These are phyloP conservation scores for Teleogryllus oceanicus DNA, from an alignment of 2,888 invertebrate genomes.

Conservation along the genomic window DNA sequence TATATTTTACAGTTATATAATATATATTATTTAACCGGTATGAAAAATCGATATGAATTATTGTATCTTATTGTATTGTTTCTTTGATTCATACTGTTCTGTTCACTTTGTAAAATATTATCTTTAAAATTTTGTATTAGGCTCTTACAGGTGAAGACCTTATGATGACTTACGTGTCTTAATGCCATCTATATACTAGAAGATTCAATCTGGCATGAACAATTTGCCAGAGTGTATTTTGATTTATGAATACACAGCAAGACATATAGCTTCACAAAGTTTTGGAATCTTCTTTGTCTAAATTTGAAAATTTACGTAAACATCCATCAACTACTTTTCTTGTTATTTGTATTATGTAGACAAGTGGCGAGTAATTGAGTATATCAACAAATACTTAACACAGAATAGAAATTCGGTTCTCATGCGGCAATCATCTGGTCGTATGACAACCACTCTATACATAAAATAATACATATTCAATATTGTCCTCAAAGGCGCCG, in stretches of 20 bases:
- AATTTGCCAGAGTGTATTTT: background rate
- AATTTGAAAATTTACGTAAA: constrained; percentile 18
- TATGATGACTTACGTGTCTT: background rate
- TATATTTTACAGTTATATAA: constrained; percentile 18
- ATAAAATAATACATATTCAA: constrained; percentile 1
- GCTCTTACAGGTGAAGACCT: background rate
- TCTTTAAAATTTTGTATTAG: constrained; percentile 7
- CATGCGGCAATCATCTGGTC: background rate
- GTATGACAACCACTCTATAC: constrained; percentile 9
- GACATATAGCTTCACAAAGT: constrained; percentile 5
- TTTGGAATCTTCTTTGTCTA: background rate
- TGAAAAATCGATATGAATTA: constrained; percentile 36
- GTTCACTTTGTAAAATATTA: background rate
- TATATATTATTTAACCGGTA: constrained; percentile 31
- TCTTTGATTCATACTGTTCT: constrained; percentile 23
- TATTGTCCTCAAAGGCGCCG: constrained; percentile 18
- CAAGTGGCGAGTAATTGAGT: constrained; percentile 1
- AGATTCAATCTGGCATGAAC: constrained; percentile 9
- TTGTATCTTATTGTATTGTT: constrained; percentile 37
- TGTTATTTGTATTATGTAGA: constrained; percentile 1
- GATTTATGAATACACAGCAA: background rate
- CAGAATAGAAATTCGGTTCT: constrained; percentile 9
- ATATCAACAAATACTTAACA: constrained; percentile 1
- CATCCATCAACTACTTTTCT: background rate
- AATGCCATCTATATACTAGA: background rate